Conservation (phyloP, 2,888 invertebrate species). For the Macrophya annulata region DNA sequence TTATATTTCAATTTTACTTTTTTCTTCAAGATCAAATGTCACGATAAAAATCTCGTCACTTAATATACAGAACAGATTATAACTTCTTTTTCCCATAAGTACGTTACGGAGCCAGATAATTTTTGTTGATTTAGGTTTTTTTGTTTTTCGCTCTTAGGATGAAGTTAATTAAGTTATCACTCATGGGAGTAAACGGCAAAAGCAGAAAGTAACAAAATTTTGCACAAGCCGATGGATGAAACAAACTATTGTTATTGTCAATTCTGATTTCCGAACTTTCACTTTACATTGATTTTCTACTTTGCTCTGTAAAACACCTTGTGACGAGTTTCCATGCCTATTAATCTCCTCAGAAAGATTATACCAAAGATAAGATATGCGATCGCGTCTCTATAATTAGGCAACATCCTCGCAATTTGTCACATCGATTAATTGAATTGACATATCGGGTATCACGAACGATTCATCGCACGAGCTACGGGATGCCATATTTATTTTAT, state of each 20-base stretch:
- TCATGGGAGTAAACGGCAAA: neutral
- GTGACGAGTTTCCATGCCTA: neutral
- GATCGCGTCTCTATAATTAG: constrained; percentile 43
- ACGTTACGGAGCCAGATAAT: neutral
- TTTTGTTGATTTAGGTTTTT: too few relatives aligned
- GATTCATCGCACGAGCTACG: constrained; percentile 37
- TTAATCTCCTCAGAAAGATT: constrained; percentile 43
- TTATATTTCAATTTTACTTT: neutral
- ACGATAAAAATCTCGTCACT: neutral
- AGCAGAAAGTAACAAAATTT: neutral
- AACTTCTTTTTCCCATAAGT: neutral
- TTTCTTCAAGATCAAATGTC: neutral
- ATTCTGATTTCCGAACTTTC: neutral
- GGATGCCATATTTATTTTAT: constrained; percentile 18
- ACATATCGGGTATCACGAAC: constrained; percentile 5
- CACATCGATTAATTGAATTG: constrained; percentile 27
- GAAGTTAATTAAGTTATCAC: neutral
- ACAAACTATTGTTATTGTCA: neutral
- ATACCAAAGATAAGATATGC: constrained; percentile 21
- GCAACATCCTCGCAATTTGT: constrained; percentile 23
- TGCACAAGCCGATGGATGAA: neutral
- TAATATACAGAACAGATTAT: neutral
- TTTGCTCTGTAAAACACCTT: neutral
- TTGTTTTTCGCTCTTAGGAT: neutral
- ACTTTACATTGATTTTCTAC: neutral